These are phyloP conservation scores for Campaea margaritaria DNA, from an alignment of 2,888 invertebrate genomes.

Conservation along the genomic window DNA sequence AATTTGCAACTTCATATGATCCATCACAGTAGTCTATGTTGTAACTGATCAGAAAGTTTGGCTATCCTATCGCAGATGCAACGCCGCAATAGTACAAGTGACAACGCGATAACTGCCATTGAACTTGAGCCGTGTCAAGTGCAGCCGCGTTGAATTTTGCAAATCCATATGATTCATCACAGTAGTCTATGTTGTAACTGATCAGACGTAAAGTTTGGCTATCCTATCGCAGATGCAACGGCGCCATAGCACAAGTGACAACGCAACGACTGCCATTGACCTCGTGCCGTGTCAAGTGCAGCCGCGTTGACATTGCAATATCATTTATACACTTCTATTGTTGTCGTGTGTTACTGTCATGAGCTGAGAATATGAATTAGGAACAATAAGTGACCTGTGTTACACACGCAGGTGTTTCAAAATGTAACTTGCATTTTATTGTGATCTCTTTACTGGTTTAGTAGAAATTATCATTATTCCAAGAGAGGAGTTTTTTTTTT, in stretches of 20 bases:
- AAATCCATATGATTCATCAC: conserved; percentile 30
- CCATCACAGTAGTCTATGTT: not conserved
- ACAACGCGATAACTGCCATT: conserved; percentile 61
- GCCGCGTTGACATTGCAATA: conserved; percentile 55
- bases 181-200: not conserved
- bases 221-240: conserved; percentile 9
- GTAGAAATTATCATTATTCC: no score
- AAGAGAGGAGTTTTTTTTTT: no score
- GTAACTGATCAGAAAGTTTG: not conserved
- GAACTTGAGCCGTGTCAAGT: conserved; percentile 73
- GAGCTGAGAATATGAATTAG: conserved; percentile 28
- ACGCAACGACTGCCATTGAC: conserved; percentile 66
- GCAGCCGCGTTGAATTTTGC: conserved; percentile 59
- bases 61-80: conserved; percentile 8
- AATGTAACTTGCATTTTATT: no score
- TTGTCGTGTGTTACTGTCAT: conserved; percentile 27
- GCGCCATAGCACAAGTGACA: conserved; percentile 34
- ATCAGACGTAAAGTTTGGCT: not conserved
- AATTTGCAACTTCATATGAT: conserved; percentile 49
- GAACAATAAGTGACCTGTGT: conserved; percentile 5
- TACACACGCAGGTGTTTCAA: not conserved
- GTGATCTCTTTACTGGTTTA: no score
- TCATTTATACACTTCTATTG: conserved; percentile 38
- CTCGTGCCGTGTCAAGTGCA: conserved; percentile 72
- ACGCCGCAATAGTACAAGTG: conserved; percentile 25